phyloP scores from a whole-genome alignment of 2,888 invertebrate genomes.

The Carpatolechia fugitivella region DNA sequence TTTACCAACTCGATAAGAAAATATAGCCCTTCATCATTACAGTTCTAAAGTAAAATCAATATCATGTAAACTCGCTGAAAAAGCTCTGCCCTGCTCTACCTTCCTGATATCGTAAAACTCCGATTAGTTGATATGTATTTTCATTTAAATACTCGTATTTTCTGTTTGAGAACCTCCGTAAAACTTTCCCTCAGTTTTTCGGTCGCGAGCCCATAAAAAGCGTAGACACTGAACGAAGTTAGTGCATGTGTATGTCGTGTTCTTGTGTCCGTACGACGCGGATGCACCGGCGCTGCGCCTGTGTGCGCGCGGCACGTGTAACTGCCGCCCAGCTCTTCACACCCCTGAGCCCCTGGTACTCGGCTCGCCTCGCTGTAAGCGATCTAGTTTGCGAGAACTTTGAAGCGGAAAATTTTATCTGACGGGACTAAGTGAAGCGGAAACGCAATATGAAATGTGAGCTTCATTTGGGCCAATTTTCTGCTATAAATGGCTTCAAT shows the following conservation, averaged over 20 bases:
- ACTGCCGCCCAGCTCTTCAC: constrained; percentile 33
- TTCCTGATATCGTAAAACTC: no score
- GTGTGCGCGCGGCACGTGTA: constrained; percentile 65
- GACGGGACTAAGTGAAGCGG: constrained; percentile 48
- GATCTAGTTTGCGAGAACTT: constrained; percentile 62
- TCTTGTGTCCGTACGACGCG: neutral
- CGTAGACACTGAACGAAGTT: neutral
- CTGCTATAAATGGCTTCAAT: constrained; percentile 1
- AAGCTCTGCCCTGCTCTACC: no score
- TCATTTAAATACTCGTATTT: no score
- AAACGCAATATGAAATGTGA: constrained; percentile 32
- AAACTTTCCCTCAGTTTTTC: neutral
- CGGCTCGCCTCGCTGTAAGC: constrained; percentile 56
- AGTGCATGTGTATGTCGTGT: constrained; percentile 16
- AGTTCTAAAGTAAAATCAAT: no score
- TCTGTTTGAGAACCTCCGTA: neutral
- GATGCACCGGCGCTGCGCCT: constrained; percentile 13
- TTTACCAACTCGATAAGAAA: no score
- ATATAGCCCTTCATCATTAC: no score
- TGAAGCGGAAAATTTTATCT: constrained; percentile 60
- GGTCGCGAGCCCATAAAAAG: neutral
- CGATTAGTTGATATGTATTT: no score
- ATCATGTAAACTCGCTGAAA: no score
- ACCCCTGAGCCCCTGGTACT: constrained; percentile 50
- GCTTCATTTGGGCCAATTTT: constrained; percentile 12